Percentiles rank a stretch among this genome's conserved stretches.
phyloP scores from a whole-genome alignment of 2,888 invertebrate genomes.

The Temnothorax rugatulus region DNA sequence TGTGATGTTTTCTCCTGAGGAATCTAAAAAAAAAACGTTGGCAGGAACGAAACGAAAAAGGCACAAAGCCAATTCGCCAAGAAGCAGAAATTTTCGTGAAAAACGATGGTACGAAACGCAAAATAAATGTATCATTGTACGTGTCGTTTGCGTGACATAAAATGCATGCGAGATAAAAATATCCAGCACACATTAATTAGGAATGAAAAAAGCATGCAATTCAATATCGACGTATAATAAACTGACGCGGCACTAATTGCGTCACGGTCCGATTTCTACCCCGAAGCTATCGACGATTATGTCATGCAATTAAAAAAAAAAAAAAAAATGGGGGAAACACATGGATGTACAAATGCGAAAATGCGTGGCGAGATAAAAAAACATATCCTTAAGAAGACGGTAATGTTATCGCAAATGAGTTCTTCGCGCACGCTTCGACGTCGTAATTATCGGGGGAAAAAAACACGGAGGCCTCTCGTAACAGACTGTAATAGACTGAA shows the following conservation, averaged over 20 bases:
- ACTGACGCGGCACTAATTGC: conserved; percentile 25
- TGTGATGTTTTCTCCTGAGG: background rate
- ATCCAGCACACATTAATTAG: background rate
- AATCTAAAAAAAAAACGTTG: background rate
- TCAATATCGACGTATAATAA: conserved; percentile 22
- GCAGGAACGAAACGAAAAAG: background rate
- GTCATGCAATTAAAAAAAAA: conserved; percentile 20
- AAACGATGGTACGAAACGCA: background rate
- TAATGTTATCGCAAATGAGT: conserved; percentile 4
- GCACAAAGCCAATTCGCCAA: background rate
- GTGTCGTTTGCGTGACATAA: background rate
- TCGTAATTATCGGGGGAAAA: background rate
- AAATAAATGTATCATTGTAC: background rate
- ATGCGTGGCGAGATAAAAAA: background rate
- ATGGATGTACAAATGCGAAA: background rate
- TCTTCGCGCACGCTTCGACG: background rate
- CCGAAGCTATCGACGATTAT: conserved; percentile 34
- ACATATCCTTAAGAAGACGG: background rate
- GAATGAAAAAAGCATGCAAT: background rate
- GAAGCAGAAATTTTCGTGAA: background rate
- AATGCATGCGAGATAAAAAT: background rate
- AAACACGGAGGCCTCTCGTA: background rate
- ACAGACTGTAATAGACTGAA: background rate
- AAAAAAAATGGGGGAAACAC: background rate
- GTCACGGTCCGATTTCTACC: conserved; percentile 46